A percentile compares a stretch with the other conserved stretches of the same genome.
These are phyloP conservation scores for Polypterus bichir DNA, from an alignment of 2,113 vertebrate genomes.

Conservation along the genomic window DNA sequence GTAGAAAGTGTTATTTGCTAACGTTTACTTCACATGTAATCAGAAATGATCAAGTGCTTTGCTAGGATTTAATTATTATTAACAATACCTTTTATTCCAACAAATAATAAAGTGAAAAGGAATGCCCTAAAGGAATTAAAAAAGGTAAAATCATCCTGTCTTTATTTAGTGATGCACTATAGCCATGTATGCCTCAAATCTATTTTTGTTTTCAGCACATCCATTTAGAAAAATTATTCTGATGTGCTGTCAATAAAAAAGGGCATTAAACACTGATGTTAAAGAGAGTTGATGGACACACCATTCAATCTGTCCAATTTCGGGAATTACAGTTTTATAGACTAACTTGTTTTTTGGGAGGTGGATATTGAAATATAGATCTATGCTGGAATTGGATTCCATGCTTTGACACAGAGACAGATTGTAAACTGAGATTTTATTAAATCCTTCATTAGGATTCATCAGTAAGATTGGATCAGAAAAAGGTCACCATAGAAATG, in stretches of 20 bases:
- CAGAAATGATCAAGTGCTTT: too few species aligned
- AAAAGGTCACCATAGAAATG: conserved; percentile 62
- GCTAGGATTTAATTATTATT: too few species aligned
- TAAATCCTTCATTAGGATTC: conserved; percentile 74
- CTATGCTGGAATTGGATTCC: conserved; percentile 57
- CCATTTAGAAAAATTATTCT: conserved; percentile 59
- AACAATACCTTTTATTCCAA: too few species aligned
- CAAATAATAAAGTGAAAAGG: too few species aligned
- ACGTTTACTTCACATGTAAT: too few species aligned
- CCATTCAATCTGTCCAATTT: conserved; percentile 38
- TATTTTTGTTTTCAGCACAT: conserved; percentile 23
- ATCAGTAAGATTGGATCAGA: conserved; percentile 68
- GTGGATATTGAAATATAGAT: conserved; percentile 44
- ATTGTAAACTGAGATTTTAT: conserved; percentile 71
- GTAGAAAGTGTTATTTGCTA: too few species aligned
- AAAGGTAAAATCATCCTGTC: too few species aligned
- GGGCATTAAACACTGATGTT: conserved; percentile 56
- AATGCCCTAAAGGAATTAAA: too few species aligned
- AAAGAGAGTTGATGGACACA: conserved; percentile 48
- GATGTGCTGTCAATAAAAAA: conserved; percentile 38
- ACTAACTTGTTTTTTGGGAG: conserved; percentile 17
- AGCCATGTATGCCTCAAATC: too few species aligned
- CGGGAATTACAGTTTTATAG: conserved; percentile 14
- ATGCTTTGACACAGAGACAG: conserved; percentile 66
- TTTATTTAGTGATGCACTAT: too few species aligned